Evolutionary conservation across 2,888 invertebrate genomes (phyloP).

Genomic region (Netelia virgata): DNA sequence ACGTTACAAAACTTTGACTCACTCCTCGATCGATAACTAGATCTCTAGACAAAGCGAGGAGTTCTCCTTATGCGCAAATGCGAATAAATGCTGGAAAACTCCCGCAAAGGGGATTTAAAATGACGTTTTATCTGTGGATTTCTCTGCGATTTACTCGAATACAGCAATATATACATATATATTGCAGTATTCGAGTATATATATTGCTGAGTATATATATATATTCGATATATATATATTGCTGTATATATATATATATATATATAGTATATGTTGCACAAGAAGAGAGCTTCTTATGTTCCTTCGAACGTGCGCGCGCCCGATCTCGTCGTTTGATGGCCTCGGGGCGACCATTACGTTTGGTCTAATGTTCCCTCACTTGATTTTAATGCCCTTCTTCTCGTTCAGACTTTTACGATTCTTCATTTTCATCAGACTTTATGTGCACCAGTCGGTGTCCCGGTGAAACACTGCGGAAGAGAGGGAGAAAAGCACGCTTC

Average conservation of each 20-base stretch:
- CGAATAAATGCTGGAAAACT: too few relatives aligned
- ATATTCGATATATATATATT: too few relatives aligned
- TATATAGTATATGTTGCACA: not conserved
- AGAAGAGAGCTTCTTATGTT: slow-evolving; percentile 42
- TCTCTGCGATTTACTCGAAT: too few relatives aligned
- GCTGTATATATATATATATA: not conserved
- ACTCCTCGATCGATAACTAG: too few relatives aligned
- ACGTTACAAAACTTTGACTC: too few relatives aligned
- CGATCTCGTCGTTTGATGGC: slow-evolving; percentile 65
- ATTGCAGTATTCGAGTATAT: too few relatives aligned
- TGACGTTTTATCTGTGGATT: too few relatives aligned
- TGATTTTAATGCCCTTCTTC: slow-evolving; percentile 79
- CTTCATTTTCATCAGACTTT: slow-evolving; percentile 79
- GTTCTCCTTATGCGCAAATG: too few relatives aligned
- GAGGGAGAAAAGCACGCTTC: not conserved
- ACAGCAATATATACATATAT: not conserved
- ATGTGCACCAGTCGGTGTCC: slow-evolving; percentile 67
- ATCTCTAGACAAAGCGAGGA: too few relatives aligned
- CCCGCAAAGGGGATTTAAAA: too few relatives aligned
- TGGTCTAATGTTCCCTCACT: slow-evolving; percentile 76
- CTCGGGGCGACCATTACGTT: slow-evolving; percentile 76
- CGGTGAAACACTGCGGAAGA: slow-evolving; percentile 8
- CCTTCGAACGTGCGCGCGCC: slow-evolving; percentile 46
- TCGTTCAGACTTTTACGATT: slow-evolving; percentile 78
- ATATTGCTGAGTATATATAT: too few relatives aligned